Evolutionary conservation across 2,797 vertebrate species (phyloP).

Genomic region (Scyliorhinus canicula): DNA sequence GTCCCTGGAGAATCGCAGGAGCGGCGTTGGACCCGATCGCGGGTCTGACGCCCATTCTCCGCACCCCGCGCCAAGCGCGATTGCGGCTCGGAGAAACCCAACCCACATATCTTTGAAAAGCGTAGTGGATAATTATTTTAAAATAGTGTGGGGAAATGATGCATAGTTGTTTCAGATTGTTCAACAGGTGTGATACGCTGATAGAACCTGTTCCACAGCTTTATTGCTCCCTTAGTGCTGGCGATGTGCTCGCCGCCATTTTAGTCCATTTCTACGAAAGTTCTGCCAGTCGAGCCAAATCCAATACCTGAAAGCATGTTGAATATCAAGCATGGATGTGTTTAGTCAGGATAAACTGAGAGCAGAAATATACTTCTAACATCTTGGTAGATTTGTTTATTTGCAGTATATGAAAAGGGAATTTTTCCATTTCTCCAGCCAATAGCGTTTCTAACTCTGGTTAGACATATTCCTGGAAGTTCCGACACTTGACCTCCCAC

Average conservation of each 20-base stretch:
- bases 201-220: neutral
- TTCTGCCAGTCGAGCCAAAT: neutral
- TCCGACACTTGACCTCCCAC: neutral
- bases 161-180: neutral
- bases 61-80: no score
- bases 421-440: neutral
- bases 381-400: neutral
- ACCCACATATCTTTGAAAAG: neutral
- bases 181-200: neutral
- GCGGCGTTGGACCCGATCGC: no score
- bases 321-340: neutral
- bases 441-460: neutral
- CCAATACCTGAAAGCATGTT: neutral
- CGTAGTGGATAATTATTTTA: neutral
- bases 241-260: neutral
- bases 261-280: neutral
- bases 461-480: neutral
- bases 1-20: no score
- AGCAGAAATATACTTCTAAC: neutral
- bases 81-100: no score
- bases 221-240: neutral
- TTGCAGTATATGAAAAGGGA: neutral
- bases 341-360: neutral
- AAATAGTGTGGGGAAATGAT: neutral
- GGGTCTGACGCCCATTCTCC: no score